Evolutionary conservation across 1,140 invertebrate species (phyloP), one percentile per base, ranked within the genome.

Genomic region (Panagrolaimus sp.): DNA sequence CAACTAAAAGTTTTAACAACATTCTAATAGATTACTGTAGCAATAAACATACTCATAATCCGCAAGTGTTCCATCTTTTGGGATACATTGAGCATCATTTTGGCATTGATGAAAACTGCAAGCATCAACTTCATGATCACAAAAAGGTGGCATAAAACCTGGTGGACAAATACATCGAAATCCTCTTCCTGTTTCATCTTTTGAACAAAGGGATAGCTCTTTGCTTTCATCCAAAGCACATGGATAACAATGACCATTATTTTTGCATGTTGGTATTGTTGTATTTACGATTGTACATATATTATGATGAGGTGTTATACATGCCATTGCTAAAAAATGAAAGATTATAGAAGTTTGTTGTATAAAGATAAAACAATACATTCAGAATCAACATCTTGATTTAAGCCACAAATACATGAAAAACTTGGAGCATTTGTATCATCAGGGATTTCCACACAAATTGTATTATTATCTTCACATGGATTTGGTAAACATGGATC

Each of bases 81-180:
- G 13, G 20, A 57, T 27, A 44, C 71, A 73, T 14, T 42, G 75
- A 1, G 38, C 71, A 1, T 42, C 27, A 61, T 73, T 74, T 51
- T 47, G 43, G 57, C 72, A 74, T 9, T 42, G 38, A 44, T 74
- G 45, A 5, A 44, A 48, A 16, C 71, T 72, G 57, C 72, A 74
- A 5, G 72, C 61, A n/a, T n/a, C 25, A 47, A 65, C 47, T 38
- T 57, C 31, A 13, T 46, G 63, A 14, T 38, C 46, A 48, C 72
- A 74, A 51, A 72, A 74, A 13, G 72, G 65, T 48, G 65, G 20
- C n/a, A 25, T 45, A n/a, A 70, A 75, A 2, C 72, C 72, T 23
- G 72, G 72, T 23, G 72, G 57, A 62, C 72, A 74, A 51, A 73
- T 57, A 45, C 72, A 74, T 25, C 72, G 72, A 47, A 74, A 68